Base-by-base conservation (phyloP, 37 sponge, comb jelly and placozoan genomes). In the Tethya wilhelma region DNA sequence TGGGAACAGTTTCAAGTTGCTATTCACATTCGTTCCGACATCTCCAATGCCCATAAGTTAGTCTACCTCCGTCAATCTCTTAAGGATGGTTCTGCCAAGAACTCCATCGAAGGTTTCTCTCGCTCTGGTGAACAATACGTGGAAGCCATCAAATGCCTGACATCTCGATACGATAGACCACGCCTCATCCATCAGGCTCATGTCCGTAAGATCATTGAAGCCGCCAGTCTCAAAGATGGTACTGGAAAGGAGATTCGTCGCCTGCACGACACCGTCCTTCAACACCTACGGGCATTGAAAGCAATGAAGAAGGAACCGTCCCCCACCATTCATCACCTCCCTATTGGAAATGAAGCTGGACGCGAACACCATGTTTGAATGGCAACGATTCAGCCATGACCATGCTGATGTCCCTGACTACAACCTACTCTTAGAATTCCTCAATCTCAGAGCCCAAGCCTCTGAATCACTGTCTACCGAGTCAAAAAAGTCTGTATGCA, bases 341-440 rank as follows among this genome's bases (percentile, higher is more conserved):
- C n/a, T n/a, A n/a, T n/a, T n/a, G n/a, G n/a, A n/a, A n/a, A n/a
- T n/a, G n/a, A n/a, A n/a, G n/a, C n/a, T n/a, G n/a, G n/a, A n/a
- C n/a, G n/a, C 22, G 78, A 77, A 77, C 23, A 56, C 78, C 37
- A 60, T 64, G 64, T 77, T 77, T 64, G 78, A 77, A 63, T 77
- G 78, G 78, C 78, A 77, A 26, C 38, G 42, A 34, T 65, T 64
- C 65, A 64, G 78, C 17, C 78, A 77, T n/a, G 44, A 8, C 31
- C 26, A 29, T 22, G 25, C 78, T n/a, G 45, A 64, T 17, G 78
- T 62, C 38, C 65, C 78, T 12, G 45, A 77, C 26, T 41, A 38
- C 46, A 26, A 62, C 20, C 25, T 29, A 7, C 33, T 64, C 31
- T 12, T 64, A 37, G 64, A 34, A 44, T 63, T 74, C n/a, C 38